phyloP scores from a whole-genome alignment of 2,888 invertebrate genomes.

The Dorcus parallelipipedus region DNA sequence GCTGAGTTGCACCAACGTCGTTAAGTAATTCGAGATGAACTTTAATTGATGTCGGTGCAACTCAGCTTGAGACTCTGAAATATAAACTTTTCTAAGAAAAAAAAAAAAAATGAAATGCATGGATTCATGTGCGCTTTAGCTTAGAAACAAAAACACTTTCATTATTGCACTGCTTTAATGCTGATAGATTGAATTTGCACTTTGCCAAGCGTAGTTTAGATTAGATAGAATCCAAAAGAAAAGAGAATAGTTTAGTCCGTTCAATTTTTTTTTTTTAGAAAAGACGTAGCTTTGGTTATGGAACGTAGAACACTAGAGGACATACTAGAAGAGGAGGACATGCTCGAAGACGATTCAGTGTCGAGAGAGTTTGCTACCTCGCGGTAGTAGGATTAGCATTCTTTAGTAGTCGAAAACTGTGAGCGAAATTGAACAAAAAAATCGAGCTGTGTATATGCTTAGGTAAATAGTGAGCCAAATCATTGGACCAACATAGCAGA shows the following conservation, averaged over 20 bases:
- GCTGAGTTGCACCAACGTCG: no score
- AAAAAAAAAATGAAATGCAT: no score
- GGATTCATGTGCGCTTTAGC: no score
- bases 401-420: not conserved
- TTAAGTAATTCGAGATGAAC: no score
- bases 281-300: constrained; percentile 42
- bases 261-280: constrained; percentile 38
- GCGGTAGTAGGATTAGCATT: constrained; percentile 11
- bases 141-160: not conserved
- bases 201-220: not conserved
- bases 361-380: constrained; percentile 9
- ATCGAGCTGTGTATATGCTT: constrained; percentile 16
- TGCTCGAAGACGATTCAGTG: constrained; percentile 37
- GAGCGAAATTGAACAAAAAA: constrained; percentile 4
- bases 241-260: constrained; percentile 5
- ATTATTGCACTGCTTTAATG: not conserved
- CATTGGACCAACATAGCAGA: constrained; percentile 14
- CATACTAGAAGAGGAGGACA: constrained; percentile 45
- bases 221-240: not conserved
- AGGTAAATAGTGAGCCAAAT: constrained; percentile 16
- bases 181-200: not conserved
- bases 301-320: constrained; percentile 43
- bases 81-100: no score
- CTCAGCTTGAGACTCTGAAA: no score
- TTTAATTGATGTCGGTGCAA: no score